Evolutionary conservation across 2,888 invertebrate species (phyloP).

Genomic region (Aphidoletes aphidimyza): DNA sequence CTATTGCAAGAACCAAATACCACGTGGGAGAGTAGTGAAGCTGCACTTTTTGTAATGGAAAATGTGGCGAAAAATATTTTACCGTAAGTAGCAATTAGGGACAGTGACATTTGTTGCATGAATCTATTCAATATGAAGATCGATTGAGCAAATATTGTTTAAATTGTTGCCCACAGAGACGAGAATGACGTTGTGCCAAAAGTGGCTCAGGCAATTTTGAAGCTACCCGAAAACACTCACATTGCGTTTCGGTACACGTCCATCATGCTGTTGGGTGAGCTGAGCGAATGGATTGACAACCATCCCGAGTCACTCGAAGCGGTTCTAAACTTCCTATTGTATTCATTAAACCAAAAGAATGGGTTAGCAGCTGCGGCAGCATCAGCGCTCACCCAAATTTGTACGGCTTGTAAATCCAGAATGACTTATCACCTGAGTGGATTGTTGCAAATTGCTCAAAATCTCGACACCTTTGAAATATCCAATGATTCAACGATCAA

Average conservation of each 20-base stretch:
- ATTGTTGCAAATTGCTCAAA: slow-evolving; percentile 79
- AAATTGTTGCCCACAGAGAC: slow-evolving; percentile 69
- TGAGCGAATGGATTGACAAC: slow-evolving; percentile 94
- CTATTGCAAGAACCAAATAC: slow-evolving; percentile 77
- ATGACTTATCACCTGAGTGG: slow-evolving; percentile 81
- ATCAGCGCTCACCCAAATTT: slow-evolving; percentile 85
- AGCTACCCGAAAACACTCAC: slow-evolving; percentile 84
- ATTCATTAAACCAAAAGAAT: slow-evolving; percentile 75
- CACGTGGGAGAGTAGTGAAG: slow-evolving; percentile 94
- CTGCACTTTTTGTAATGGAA: slow-evolving; percentile 94
- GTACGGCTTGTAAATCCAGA: slow-evolving; percentile 81
- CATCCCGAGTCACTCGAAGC: slow-evolving; percentile 86
- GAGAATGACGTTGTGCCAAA: slow-evolving; percentile 93
- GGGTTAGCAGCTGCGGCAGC: slow-evolving; percentile 85
- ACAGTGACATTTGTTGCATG: background rate
- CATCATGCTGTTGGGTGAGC: slow-evolving; percentile 85
- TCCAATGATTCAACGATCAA: slow-evolving; percentile 80
- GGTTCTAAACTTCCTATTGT: slow-evolving; percentile 81
- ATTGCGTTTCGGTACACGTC: slow-evolving; percentile 90
- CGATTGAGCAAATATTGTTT: too few species aligned
- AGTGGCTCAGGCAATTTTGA: slow-evolving; percentile 90
- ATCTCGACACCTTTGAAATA: slow-evolving; percentile 77
- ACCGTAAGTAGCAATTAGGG: slow-evolving; percentile 76
- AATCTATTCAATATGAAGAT: background rate
- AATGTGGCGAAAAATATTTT: slow-evolving; percentile 93